Evolutionary conservation across 2,797 vertebrate species (phyloP).

Genomic region (Sebastes taczanowskii): DNA sequence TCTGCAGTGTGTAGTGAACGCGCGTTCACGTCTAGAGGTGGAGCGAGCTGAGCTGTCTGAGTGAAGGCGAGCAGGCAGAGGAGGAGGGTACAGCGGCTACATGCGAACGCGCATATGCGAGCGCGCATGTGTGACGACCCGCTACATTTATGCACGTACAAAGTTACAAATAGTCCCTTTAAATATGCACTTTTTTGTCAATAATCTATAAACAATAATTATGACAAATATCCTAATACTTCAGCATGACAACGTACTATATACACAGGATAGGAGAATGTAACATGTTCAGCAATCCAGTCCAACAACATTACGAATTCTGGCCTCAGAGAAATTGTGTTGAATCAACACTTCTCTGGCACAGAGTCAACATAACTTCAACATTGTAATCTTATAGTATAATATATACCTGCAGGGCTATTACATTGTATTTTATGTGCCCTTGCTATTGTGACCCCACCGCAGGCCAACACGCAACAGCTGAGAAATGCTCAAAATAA

Average conservation of each 20-base stretch:
- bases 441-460: neutral
- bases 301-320: neutral
- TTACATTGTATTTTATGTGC: neutral
- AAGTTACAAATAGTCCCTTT: no score
- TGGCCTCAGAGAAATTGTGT: neutral
- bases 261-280: neutral
- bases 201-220: neutral
- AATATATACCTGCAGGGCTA: neutral
- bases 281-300: neutral
- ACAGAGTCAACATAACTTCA: neutral
- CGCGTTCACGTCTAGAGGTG: no score
- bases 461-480: neutral
- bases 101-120: no score
- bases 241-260: neutral
- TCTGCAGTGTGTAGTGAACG: no score
- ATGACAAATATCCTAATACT: neutral
- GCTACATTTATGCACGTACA: no score
- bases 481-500: slow-evolving; percentile 28
- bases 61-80: no score
- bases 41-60: no score
- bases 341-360: neutral
- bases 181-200: neutral
- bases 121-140: no score
- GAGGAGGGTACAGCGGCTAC: no score
- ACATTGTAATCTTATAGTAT: neutral